phyloP scores from a whole-genome alignment of 2,888 invertebrate species.

The Idaea straminata region DNA sequence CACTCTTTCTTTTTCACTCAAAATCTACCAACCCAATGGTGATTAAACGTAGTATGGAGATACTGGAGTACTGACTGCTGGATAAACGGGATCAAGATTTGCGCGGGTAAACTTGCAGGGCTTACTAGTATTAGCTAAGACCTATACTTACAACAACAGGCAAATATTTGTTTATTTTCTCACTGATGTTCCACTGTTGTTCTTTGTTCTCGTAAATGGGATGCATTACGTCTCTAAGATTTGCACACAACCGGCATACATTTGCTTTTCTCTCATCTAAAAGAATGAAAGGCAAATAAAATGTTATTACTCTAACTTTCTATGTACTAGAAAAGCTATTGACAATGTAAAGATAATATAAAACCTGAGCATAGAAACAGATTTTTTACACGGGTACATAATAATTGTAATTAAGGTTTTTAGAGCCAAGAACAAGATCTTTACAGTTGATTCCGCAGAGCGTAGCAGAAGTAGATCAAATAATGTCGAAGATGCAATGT shows the following conservation, averaged over 20 bases:
- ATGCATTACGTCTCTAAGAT: conserved; percentile 72
- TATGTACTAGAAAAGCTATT: no score
- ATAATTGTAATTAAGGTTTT: no score
- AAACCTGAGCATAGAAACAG: no score
- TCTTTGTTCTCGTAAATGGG: conserved; percentile 78
- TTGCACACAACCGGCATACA: conserved; percentile 18
- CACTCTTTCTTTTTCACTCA: no score
- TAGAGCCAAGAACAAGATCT: no score
- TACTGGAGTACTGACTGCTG: neutral
- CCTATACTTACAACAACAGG: conserved; percentile 81
- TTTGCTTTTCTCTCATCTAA: conserved; percentile 3
- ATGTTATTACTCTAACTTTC: no score
- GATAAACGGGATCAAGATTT: no score
- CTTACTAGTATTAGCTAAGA: conserved; percentile 8
- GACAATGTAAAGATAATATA: no score
- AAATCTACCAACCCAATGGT: neutral
- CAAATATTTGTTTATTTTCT: conserved; percentile 82
- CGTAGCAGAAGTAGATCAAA: no score
- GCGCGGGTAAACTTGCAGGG: neutral
- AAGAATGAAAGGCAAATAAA: neutral
- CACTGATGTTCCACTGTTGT: conserved; percentile 75
- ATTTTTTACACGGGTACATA: no score
- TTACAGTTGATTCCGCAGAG: no score
- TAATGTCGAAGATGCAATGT: neutral
- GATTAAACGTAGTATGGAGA: neutral